phyloP scores from a whole-genome alignment of 92 coral and sea anemone species.

The Micromussa lordhowensis region DNA sequence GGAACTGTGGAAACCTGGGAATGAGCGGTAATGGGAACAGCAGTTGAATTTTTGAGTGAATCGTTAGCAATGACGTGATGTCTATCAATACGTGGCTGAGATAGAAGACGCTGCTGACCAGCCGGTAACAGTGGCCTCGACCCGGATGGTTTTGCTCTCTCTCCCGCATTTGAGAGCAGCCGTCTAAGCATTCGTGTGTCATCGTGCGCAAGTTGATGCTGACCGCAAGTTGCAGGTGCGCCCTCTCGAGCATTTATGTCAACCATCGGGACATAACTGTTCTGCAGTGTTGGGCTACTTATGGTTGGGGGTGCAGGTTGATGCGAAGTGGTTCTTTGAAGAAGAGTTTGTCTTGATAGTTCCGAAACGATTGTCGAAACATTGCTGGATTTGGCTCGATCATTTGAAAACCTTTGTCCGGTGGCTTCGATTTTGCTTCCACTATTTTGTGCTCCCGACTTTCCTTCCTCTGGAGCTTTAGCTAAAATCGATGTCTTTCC shows the following conservation, averaged over 20 bases:
- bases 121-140: not conserved
- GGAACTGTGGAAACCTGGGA: not conserved
- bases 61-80: not conserved
- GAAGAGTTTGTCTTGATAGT: not conserved
- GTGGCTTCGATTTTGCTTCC: not conserved
- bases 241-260: not conserved
- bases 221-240: not conserved
- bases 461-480: not conserved
- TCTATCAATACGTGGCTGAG: not conserved
- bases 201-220: not conserved
- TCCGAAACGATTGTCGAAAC: not conserved
- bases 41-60: not conserved
- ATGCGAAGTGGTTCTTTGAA: not conserved
- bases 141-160: not conserved
- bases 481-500: slow-evolving; percentile 35
- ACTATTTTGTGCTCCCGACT: not conserved
- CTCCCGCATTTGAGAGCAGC: not conserved
- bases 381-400: not conserved
- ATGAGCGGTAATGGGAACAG: not conserved
- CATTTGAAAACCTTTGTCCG: not conserved
- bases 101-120: not conserved
- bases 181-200: not conserved
- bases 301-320: not conserved
- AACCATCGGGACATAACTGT: not conserved
- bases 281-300: not conserved